Evolutionary conservation across 2,888 invertebrate genomes (phyloP), one percentile per base, ranked within the genome.

Genomic region (Drymonia ruficornis): DNA sequence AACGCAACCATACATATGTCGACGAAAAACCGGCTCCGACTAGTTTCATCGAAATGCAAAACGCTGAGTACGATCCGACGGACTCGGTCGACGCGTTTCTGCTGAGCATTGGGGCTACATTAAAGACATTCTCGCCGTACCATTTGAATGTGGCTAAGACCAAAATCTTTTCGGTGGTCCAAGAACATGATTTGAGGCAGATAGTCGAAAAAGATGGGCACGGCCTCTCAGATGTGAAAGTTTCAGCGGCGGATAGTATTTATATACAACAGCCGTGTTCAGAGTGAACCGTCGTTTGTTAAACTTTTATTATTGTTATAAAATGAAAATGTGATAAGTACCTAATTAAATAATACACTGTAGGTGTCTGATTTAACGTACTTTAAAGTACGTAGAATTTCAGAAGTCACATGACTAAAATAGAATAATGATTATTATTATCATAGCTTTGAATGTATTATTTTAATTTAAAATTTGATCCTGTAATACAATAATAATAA

Each of bases 161-260:
- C 65, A 88, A 93, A 72, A 93, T 93, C 63, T 93, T 93, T 51
- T 70, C 86, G 0, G 81, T 91, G 0, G 93, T 93, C 0, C 93
- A 92, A 61, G 91, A 93, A 56, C 89, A 90, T 46, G 93, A 93
- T 61, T 71, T 92, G 53, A 85, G 90, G 52, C 92, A 92, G 66
- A 92, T 92, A 23, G 87, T 91, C 28, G 85, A 89, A 52, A 89
- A 80, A 13, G 58, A 65, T 2, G 70, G 68, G 47, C 65, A 66
- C 4, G 67, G 56, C 0, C 61, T 77, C 0, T 63, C 68, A n/a
- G 84, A 86, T n/a, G 67, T 74, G 7, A 80, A 78, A 56, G 63
- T 79, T 8, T 64, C 77, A 1, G 64, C 76, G 9, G 58, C 79
- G 1, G 77, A 77, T 12, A 45, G 64, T 13, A 64, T 79, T 51